Evolutionary conservation across 1,140 invertebrate species (phyloP).

Genomic region (Zaprionus ornatus): DNA sequence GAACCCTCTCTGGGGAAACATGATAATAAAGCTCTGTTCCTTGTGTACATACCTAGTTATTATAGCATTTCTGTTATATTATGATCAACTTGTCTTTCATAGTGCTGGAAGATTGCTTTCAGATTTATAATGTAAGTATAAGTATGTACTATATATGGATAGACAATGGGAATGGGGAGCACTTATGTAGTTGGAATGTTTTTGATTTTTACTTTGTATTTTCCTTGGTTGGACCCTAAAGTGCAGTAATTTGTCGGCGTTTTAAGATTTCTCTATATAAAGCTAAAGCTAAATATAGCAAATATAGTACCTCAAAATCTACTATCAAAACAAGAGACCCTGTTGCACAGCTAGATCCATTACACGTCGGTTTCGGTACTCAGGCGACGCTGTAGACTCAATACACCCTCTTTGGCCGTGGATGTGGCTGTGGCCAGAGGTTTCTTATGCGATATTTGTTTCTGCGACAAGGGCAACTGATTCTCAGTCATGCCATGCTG

Average conservation of each 20-base stretch:
- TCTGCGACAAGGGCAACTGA: slow-evolving; percentile 40
- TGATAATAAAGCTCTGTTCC: slow-evolving; percentile 7
- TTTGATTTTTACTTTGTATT: slow-evolving; percentile 13
- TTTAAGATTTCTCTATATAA: not conserved
- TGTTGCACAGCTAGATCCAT: slow-evolving; percentile 20
- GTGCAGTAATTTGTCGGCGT: slow-evolving; percentile 29
- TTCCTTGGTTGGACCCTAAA: slow-evolving; percentile 43
- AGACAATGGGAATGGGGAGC: slow-evolving; percentile 53
- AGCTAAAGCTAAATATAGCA: slow-evolving; percentile 14
- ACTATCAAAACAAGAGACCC: not conserved
- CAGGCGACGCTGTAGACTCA: slow-evolving; percentile 35
- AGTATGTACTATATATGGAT: slow-evolving; percentile 30
- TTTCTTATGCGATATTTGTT: slow-evolving; percentile 66
- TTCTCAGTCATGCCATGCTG: slow-evolving; percentile 44
- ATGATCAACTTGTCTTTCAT: slow-evolving; percentile 21
- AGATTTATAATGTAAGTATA: not conserved
- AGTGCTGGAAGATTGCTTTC: slow-evolving; percentile 24
- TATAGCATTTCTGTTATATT: not conserved
- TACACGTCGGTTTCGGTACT: slow-evolving; percentile 75
- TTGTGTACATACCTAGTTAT: not conserved
- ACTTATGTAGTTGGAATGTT: slow-evolving; percentile 41
- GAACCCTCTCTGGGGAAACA: not conserved
- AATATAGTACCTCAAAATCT: slow-evolving; percentile 2
- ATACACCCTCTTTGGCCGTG: slow-evolving; percentile 18
- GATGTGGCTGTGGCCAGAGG: slow-evolving; percentile 45